phyloP scores from a whole-genome alignment of 2,888 invertebrate genomes.

The Drosophila hamatofila region DNA sequence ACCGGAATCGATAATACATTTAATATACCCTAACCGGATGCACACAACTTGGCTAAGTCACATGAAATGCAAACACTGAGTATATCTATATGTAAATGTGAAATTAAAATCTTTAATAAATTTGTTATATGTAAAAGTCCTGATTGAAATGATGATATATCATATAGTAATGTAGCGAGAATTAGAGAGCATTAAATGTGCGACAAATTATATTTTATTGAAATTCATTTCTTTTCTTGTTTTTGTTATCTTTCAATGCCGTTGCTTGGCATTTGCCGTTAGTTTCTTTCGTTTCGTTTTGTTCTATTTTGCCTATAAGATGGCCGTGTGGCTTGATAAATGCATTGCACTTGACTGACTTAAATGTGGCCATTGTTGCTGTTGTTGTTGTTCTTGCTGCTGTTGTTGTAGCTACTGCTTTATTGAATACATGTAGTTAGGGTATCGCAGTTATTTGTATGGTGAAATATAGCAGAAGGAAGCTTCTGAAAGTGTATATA shows the following conservation, averaged over 20 bases:
- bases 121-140: not conserved
- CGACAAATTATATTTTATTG: not conserved
- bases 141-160: no score
- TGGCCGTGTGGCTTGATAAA: slow-evolving; percentile 71
- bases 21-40: slow-evolving; percentile 2
- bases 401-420: not conserved
- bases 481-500: not conserved
- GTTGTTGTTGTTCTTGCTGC: not conserved
- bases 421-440: not conserved
- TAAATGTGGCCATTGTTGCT: slow-evolving; percentile 23
- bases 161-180: no score
- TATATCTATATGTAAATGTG: no score
- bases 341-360: slow-evolving; percentile 74
- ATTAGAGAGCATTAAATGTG: not conserved
- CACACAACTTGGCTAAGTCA: not conserved
- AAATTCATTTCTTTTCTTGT: not conserved
- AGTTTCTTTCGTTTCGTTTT: slow-evolving; percentile 18
- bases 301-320: slow-evolving; percentile 46
- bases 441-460: not conserved
- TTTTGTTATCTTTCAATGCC: slow-evolving; percentile 50
- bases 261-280: slow-evolving; percentile 55
- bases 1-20: slow-evolving; percentile 72
- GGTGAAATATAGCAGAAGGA: not conserved
- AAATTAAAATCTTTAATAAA: not conserved
- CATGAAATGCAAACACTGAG: not conserved